phyloP scores from a whole-genome alignment of 30 jellyfish, hydroid and myxozoan genomes.

The Turritopsis rubra region DNA sequence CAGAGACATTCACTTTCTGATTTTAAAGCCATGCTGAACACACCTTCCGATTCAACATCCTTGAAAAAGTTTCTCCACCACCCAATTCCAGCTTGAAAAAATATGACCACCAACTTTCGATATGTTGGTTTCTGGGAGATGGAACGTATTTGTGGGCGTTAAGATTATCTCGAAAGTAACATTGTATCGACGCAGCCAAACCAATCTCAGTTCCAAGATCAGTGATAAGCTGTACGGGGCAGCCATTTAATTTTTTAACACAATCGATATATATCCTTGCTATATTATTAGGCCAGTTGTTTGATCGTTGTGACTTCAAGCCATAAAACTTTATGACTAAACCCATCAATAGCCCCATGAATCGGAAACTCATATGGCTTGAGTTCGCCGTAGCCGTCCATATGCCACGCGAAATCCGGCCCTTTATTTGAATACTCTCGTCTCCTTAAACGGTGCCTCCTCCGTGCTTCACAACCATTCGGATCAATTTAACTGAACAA shows the following conservation, averaged over 20 bases:
- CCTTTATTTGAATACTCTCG: slow-evolving; percentile 25
- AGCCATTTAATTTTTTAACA: slow-evolving; percentile 33
- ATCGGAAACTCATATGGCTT: slow-evolving; percentile 57
- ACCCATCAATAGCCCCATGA: slow-evolving; percentile 71
- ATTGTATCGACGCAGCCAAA: slow-evolving; percentile 46
- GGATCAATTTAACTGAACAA: slow-evolving; percentile 11
- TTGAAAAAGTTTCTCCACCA: slow-evolving; percentile 62
- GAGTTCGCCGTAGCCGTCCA: slow-evolving; percentile 37
- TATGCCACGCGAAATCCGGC: slow-evolving; percentile 43
- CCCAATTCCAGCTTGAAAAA: slow-evolving; percentile 18
- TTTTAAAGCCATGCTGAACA: slow-evolving; percentile 25
- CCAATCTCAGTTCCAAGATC: slow-evolving; percentile 71
- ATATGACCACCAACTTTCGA: slow-evolving; percentile 70
- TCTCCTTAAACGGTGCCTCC: slow-evolving; percentile 16
- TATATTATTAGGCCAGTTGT: slow-evolving; percentile 35
- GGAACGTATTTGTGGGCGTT: slow-evolving; percentile 44
- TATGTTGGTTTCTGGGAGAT: slow-evolving; percentile 56
- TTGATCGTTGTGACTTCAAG: slow-evolving; percentile 39
- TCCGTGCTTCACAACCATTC: no score
- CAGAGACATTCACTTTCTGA: slow-evolving; percentile 41
- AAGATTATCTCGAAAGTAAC: slow-evolving; percentile 31
- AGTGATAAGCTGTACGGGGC: slow-evolving; percentile 47
- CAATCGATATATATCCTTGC: slow-evolving; percentile 26
- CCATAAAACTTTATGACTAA: slow-evolving; percentile 54
- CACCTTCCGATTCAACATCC: slow-evolving; percentile 29